Base-by-base conservation (phyloP, 2,888 invertebrate genomes). In the Trilocha varians region DNA sequence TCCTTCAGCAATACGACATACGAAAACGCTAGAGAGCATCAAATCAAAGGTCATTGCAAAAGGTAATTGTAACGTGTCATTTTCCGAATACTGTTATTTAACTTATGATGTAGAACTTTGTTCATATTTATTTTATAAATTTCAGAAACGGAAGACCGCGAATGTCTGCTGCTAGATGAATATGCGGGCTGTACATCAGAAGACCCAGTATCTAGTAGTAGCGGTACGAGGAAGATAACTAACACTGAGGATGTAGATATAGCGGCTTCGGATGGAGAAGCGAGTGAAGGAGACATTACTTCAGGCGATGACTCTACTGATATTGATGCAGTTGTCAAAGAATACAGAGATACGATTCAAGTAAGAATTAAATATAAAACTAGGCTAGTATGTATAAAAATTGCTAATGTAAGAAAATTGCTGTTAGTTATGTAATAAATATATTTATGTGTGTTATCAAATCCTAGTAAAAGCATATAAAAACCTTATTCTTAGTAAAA, bases 261-360 rank as follows among this genome's bases (percentile, higher is more conserved):
- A 33, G 70, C 68, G 0, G 65, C 57, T 0, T 85, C 84, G 5
- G 85, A 86, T 13, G 65, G 61, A 1, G 82, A 82, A 46, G 89
- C 84, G 14, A 88, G 88, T 50, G 87, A 88, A 34, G 85, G 78
- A n/a, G 90, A 90, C n/a, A 49, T 82, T 16, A 78, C 83, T 3
- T 85, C 85, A 2, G 85, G 84, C 16, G 90, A 90, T 48, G 91
- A 90, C 49, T 91, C 91, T 1, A 93, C 93, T 1, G 93, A 93
- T 57, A 92, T 93, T 41, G 93, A 93, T 64, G 91, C 91, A 1
- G 91, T 91, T 13, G 93, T 93, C 0, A 91, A 92, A 59, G 93
- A 93, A 62, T 93, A 93, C 59, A 88, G 89, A 45, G 92, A 92
- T 59, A 88, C 89, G 54, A 87, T 92, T 49, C 90, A 91, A 75